These are phyloP conservation scores for Stenchaetothrips biformis DNA, from an alignment of 2,888 invertebrate genomes.

Conservation along the genomic window DNA sequence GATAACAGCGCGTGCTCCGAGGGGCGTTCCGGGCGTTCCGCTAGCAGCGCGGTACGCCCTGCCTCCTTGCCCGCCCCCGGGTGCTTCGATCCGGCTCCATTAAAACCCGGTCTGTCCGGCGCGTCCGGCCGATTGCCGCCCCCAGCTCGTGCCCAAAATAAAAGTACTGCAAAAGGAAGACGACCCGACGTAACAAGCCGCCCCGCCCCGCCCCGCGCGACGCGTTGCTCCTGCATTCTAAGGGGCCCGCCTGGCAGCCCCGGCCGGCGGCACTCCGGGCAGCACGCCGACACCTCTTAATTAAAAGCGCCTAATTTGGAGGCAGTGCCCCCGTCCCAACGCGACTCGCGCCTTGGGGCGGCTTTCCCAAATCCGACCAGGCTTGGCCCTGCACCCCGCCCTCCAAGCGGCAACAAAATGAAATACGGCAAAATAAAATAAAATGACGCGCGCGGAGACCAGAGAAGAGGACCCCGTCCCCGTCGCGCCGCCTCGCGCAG, in stretches of 20 bases:
- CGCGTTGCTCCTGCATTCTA: too few species aligned
- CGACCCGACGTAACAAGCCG: too few species aligned
- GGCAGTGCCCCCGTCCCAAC: not conserved
- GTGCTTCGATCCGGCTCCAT: not conserved
- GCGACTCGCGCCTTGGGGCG: not conserved
- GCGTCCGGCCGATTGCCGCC: not conserved
- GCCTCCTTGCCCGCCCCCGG: not conserved
- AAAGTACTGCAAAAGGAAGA: not conserved
- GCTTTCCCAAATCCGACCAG: too few species aligned
- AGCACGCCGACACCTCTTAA: not conserved
- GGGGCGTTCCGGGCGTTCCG: not conserved
- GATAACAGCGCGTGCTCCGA: not conserved
- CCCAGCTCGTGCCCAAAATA: constrained; percentile 16
- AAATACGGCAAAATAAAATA: too few species aligned
- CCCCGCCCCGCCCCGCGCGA: too few species aligned
- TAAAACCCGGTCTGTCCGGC: not conserved
- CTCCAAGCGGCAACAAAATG: too few species aligned
- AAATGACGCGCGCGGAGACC: too few species aligned
- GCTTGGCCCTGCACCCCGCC: too few species aligned
- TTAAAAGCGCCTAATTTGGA: constrained; percentile 9
- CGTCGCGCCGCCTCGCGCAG: too few species aligned
- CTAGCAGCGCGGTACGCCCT: not conserved
- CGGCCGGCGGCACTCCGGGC: not conserved
- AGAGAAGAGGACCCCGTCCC: too few species aligned
- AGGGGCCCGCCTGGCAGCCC: too few species aligned